Evolutionary conservation across 1,140 invertebrate species (phyloP).

Genomic region (Papilio aristodemus): DNA sequence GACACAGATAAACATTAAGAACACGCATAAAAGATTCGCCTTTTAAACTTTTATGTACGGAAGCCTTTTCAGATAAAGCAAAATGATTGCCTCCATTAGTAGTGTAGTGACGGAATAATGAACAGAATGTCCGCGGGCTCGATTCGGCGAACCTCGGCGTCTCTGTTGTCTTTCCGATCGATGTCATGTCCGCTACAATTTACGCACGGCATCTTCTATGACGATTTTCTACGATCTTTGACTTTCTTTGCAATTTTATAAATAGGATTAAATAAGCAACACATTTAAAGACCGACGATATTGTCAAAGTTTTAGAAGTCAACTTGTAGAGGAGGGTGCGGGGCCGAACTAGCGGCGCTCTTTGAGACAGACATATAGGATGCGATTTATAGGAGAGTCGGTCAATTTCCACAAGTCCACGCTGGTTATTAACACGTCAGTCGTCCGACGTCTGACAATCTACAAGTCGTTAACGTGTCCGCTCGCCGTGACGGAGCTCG

Average conservation of each 20-base stretch:
- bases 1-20: background rate
- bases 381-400: background rate
- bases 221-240: too few relatives aligned
- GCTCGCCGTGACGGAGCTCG: background rate
- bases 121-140: conserved; percentile 2
- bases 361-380: too few relatives aligned
- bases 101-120: conserved; percentile 2
- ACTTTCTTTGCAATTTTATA: too few relatives aligned
- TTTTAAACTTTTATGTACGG: conserved; percentile 15
- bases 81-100: conserved; percentile 19
- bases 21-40: background rate
- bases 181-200: background rate
- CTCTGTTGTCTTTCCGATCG: background rate
- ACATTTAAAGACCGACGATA: too few relatives aligned
- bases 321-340: too few relatives aligned
- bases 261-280: too few relatives aligned
- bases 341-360: too few relatives aligned
- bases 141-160: background rate
- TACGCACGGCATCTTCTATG: background rate
- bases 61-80: conserved; percentile 7
- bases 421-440: conserved; percentile 13
- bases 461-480: conserved; percentile 14
- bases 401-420: background rate
- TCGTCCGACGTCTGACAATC: background rate
- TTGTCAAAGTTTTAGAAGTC: too few relatives aligned